Base-by-base conservation (phyloP, 2,888 invertebrate species). In the Helleia helle region DNA sequence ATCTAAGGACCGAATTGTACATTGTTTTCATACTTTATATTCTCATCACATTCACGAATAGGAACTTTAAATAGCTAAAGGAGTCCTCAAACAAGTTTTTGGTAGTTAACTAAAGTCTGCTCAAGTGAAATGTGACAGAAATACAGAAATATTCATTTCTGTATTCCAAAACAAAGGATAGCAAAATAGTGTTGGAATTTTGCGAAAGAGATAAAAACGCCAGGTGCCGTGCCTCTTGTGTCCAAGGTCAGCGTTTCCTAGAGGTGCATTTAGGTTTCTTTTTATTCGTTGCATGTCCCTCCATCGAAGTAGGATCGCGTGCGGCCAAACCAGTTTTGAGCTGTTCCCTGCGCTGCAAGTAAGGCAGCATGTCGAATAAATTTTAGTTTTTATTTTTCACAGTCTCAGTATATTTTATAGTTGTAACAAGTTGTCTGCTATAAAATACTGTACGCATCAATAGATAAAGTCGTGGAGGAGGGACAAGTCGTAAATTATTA, bases 191-290 rank as follows among this genome's bases (percentile, higher is more conserved):
- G 69, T 71, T 65, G 77, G 77, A 71, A 74, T 69, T 71, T 76
- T 71, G 69, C 60, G 68, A 80, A 77, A 74, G 73, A 76, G 59
- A 76, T 71, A 81, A 84, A 77, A 80, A 83, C 81, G 70, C 83
- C 83, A 84, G 83, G 80, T 84, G 84, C 79, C 74, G 58, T 65
- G 76, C 71, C 76, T 72, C 69, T 73, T 73, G 75, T 65, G 71
- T 70, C 65, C 83, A 84, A 84, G 84, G 83, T 72, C 73, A 80
- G 75, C 71, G 64, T 75, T 83, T 83, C 83, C 81, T 84, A 83
- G 83, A 79, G 83, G 70, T 83, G 81, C 83, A 80, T 80, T 71
- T 83, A 72, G 76, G 73, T 72, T 73, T 79, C 66, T 77, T 84
- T 83, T 84, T 84, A 75, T 74, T 81, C 62, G 68, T 77, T 77